Percentiles rank a stretch among this genome's conserved stretches.
Evolutionary conservation across 2,113 vertebrate genomes (phyloP).

Genomic region (Aepyceros melampus): DNA sequence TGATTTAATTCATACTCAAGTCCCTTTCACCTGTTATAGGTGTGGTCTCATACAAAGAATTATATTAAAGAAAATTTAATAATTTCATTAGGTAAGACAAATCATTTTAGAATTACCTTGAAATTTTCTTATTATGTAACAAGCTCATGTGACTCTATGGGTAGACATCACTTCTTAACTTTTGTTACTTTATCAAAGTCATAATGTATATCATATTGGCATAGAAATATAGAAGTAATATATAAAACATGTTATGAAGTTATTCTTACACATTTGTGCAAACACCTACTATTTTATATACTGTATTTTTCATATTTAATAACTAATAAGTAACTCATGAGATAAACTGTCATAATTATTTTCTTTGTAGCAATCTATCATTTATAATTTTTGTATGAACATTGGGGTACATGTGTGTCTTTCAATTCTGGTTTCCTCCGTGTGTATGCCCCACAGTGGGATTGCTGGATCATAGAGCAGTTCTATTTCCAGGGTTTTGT

Average conservation of each 20-base stretch:
- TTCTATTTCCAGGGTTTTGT: no score
- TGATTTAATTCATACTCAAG: background rate
- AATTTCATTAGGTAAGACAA: background rate
- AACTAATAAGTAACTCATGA: background rate
- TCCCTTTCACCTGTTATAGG: background rate
- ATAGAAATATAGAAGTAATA: background rate
- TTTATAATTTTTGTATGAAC: background rate
- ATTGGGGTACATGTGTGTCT: no score
- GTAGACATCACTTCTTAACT: background rate
- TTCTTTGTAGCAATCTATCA: background rate
- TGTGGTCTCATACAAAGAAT: background rate
- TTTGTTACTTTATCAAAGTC: background rate
- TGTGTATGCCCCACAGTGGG: no score
- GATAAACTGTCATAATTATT: background rate
- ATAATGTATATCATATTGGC: background rate
- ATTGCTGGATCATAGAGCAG: no score
- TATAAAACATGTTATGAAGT: background rate
- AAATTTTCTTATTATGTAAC: background rate
- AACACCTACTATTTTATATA: background rate
- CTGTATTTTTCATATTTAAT: background rate
- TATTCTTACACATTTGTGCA: background rate
- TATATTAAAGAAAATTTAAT: background rate
- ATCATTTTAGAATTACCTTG: background rate
- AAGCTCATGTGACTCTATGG: background rate
- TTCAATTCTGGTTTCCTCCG: no score